Percentiles rank a stretch among this genome's conserved stretches.
Evolutionary conservation across 2,113 vertebrate genomes (phyloP).

Genomic region (Hydropotes inermis): DNA sequence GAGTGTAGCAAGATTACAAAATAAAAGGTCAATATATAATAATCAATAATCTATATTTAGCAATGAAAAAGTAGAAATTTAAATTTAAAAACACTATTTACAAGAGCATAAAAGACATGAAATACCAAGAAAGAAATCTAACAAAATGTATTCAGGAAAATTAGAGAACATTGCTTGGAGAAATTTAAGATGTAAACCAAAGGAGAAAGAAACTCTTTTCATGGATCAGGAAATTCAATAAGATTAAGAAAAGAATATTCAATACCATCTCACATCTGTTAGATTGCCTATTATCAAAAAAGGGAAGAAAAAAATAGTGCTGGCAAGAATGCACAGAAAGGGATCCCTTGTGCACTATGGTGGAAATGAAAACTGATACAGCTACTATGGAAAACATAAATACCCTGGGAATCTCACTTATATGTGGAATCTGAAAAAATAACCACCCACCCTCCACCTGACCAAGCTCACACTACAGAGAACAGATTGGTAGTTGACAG

Average conservation of each 20-base stretch:
- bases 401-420: not conserved
- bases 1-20: not conserved
- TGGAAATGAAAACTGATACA: not conserved
- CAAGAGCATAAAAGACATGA: not conserved
- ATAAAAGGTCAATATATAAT: not conserved
- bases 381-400: not conserved
- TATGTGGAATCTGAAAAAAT: not conserved
- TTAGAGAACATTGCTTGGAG: not conserved
- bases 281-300: not conserved
- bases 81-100: not conserved
- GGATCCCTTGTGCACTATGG: not conserved
- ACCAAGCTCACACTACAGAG: not conserved
- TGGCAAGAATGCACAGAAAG: not conserved
- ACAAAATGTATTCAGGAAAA: conserved; percentile 8
- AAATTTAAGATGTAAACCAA: conserved; percentile 7
- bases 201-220: not conserved
- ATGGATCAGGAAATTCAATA: not conserved
- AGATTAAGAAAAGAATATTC: conserved; percentile 8
- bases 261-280: not conserved
- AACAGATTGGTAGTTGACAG: not conserved
- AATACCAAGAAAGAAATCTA: not conserved
- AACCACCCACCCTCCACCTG: not conserved
- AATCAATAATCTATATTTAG: not conserved
- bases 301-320: not conserved
- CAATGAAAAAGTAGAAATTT: not conserved